phyloP scores from a whole-genome alignment of 2,888 invertebrate species.

The Magallana nippona region DNA sequence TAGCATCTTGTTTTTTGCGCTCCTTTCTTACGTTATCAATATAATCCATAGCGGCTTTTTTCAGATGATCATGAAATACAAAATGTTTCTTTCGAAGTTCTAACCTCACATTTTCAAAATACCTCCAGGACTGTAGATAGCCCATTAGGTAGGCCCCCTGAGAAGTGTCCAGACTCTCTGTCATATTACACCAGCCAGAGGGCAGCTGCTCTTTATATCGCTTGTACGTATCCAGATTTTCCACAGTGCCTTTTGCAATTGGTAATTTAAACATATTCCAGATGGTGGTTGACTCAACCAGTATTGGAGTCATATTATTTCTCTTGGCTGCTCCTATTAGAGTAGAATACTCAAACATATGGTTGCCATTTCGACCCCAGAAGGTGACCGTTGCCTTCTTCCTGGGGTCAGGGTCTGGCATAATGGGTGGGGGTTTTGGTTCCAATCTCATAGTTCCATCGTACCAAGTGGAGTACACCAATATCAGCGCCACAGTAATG shows the following conservation, averaged over 20 bases:
- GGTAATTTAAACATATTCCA: slow-evolving; percentile 63
- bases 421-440: slow-evolving; percentile 22
- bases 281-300: slow-evolving; percentile 57
- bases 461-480: slow-evolving; percentile 12
- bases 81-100: slow-evolving; percentile 65
- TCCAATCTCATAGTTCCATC: not conserved
- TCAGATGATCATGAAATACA: slow-evolving; percentile 60
- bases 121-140: slow-evolving; percentile 72
- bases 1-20: slow-evolving; percentile 54
- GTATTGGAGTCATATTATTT: slow-evolving; percentile 68
- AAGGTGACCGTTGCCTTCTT: slow-evolving; percentile 52
- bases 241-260: slow-evolving; percentile 50
- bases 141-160: slow-evolving; percentile 60
- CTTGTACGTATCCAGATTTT: slow-evolving; percentile 46
- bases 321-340: slow-evolving; percentile 64
- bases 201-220: slow-evolving; percentile 46
- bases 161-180: slow-evolving; percentile 49
- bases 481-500: slow-evolving; percentile 28
- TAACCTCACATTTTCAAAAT: slow-evolving; percentile 62
- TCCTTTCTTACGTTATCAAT: slow-evolving; percentile 50
- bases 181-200: slow-evolving; percentile 50
- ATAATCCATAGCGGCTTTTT: slow-evolving; percentile 55
- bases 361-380: slow-evolving; percentile 70
- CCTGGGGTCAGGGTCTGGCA: slow-evolving; percentile 4
- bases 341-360: slow-evolving; percentile 71